These are phyloP conservation scores for Acanthornis magna DNA, from an alignment of 2,797 vertebrate genomes.

Conservation along the genomic window DNA sequence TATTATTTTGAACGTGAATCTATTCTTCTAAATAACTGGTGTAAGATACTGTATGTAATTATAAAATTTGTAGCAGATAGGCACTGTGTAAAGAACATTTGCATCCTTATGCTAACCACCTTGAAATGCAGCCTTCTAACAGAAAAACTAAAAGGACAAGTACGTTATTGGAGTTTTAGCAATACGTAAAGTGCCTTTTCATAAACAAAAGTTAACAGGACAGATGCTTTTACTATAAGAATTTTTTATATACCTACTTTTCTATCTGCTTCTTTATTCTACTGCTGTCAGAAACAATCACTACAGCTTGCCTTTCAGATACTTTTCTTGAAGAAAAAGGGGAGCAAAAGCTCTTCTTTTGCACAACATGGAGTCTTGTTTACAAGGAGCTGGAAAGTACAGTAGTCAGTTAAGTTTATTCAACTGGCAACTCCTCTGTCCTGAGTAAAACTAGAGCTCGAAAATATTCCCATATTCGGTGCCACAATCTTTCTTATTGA, in stretches of 20 bases:
- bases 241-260: slow-evolving; percentile 36
- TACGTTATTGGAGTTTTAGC: slow-evolving; percentile 34
- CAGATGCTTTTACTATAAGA: slow-evolving; percentile 49
- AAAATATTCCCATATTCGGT: neutral
- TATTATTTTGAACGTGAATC: slow-evolving; percentile 3
- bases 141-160: slow-evolving; percentile 21
- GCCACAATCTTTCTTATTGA: neutral
- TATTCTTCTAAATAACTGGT: slow-evolving; percentile 1
- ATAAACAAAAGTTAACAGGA: slow-evolving; percentile 55
- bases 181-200: slow-evolving; percentile 76
- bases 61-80: neutral
- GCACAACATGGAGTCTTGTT: neutral
- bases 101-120: slow-evolving; percentile 49
- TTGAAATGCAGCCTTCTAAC: slow-evolving; percentile 17
- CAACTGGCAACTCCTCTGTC: neutral
- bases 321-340: slow-evolving; percentile 45
- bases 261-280: slow-evolving; percentile 37
- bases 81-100: slow-evolving; percentile 14
- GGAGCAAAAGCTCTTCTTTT: neutral
- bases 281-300: slow-evolving; percentile 15
- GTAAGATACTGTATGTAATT: slow-evolving; percentile 28
- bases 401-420: neutral
- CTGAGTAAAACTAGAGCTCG: neutral
- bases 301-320: slow-evolving; percentile 31
- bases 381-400: slow-evolving; percentile 27